Evolutionary conservation across 2,888 invertebrate genomes (phyloP).

Genomic region (Octodonta nipae): DNA sequence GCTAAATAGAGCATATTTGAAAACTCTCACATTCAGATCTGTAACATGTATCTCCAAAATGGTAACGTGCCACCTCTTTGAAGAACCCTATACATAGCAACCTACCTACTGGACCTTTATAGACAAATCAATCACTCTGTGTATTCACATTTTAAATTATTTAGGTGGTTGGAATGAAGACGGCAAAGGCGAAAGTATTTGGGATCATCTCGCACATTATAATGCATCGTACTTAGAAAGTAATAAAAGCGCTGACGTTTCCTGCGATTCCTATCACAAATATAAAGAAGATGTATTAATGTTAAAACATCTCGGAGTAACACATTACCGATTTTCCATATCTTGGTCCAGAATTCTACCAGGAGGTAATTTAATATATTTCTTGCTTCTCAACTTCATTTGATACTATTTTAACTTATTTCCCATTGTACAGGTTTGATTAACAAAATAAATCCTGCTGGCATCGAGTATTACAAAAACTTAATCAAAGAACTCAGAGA

Average conservation of each 20-base stretch:
- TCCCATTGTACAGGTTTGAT: too few relatives aligned
- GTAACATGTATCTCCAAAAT: too few relatives aligned
- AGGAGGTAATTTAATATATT: constrained; percentile 45
- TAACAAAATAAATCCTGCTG: constrained; percentile 49
- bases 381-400: too few relatives aligned
- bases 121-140: too few relatives aligned
- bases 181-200: constrained; percentile 36
- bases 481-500: constrained; percentile 53
- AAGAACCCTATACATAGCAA: too few relatives aligned
- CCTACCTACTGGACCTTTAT: too few relatives aligned
- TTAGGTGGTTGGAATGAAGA: constrained; percentile 30
- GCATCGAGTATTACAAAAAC: constrained; percentile 61
- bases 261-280: constrained; percentile 54
- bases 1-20: too few relatives aligned
- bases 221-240: constrained; percentile 37
- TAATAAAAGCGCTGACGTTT: constrained; percentile 46
- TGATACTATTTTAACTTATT: too few relatives aligned
- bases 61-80: too few relatives aligned
- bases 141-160: too few relatives aligned
- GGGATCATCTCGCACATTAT: constrained; percentile 38
- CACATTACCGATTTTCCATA: constrained; percentile 37
- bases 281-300: constrained; percentile 48
- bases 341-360: constrained; percentile 38
- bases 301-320: constrained; percentile 42
- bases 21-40: too few relatives aligned